Conservation (phyloP, 2,797 vertebrate genomes). For the Paguma larvata region DNA sequence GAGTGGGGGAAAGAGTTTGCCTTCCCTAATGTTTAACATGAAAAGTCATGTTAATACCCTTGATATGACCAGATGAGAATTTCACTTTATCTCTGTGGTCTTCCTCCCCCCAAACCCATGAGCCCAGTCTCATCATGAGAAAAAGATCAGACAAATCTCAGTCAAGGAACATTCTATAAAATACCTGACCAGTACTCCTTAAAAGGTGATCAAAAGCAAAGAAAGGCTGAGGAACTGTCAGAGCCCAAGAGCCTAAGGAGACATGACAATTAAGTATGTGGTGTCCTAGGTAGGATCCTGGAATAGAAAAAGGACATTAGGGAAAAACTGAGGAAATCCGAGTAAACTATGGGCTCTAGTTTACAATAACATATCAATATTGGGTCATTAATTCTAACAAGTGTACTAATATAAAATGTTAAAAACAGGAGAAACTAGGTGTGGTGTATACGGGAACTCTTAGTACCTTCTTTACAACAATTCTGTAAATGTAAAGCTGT, state of each 20-base stretch:
- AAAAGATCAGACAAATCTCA: conserved; percentile 28
- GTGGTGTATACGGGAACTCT: neutral
- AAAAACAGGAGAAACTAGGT: neutral
- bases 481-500: conserved; percentile 25
- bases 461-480: neutral
- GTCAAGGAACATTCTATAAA: conserved; percentile 18
- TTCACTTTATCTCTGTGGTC: neutral
- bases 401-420: neutral
- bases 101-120: neutral
- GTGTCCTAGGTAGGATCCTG: neutral
- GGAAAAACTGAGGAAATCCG: neutral
- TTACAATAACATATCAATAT: neutral
- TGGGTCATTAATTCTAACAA: conserved; percentile 1
- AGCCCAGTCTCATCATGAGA: neutral
- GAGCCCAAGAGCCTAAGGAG: neutral
- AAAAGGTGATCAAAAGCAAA: conserved; percentile 22
- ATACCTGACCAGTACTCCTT: neutral
- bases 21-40: neutral
- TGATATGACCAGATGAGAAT: neutral
- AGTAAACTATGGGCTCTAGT: neutral
- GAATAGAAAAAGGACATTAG: neutral
- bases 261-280: neutral
- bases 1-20: neutral
- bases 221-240: neutral
- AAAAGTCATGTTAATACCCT: neutral